These are phyloP conservation scores for Engraulis encrasicolus DNA, from an alignment of 2,113 vertebrate genomes.

Conservation along the genomic window DNA sequence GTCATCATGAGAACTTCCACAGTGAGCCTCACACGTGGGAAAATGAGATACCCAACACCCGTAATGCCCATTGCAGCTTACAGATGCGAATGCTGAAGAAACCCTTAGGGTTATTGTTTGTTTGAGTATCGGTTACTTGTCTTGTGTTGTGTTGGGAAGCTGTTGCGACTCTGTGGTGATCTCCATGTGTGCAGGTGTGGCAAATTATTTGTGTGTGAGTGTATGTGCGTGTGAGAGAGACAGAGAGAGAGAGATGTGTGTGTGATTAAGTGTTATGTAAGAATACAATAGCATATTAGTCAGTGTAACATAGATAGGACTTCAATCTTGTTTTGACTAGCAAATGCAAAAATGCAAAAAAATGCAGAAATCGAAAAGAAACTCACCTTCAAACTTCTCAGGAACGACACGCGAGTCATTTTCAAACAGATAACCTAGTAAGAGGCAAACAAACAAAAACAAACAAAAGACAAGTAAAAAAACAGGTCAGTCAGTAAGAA, in stretches of 20 bases:
- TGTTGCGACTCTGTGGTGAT: not conserved
- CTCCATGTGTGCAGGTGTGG: not conserved
- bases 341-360: not conserved
- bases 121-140: slow-evolving; percentile 35
- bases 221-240: slow-evolving; percentile 21
- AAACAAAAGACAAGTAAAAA: not conserved
- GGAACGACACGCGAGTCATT: slow-evolving; percentile 95
- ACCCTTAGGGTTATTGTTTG: slow-evolving; percentile 24
- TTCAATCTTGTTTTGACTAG: not conserved
- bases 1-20: slow-evolving; percentile 54
- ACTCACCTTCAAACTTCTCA: slow-evolving; percentile 93
- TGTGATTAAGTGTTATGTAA: not conserved
- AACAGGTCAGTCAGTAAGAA: not conserved
- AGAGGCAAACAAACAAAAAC: slow-evolving; percentile 34
- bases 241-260: too few relatives aligned
- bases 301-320: not conserved
- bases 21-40: slow-evolving; percentile 33
- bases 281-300: not conserved
- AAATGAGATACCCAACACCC: slow-evolving; percentile 52
- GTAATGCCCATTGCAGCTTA: slow-evolving; percentile 28
- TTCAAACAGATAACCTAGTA: slow-evolving; percentile 88
- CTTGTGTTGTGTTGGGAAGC: not conserved
- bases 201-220: not conserved
- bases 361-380: not conserved
- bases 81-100: slow-evolving; percentile 24